Evolutionary conservation across 2,797 vertebrate genomes (phyloP).

Genomic region (Siniperca scherzeri): DNA sequence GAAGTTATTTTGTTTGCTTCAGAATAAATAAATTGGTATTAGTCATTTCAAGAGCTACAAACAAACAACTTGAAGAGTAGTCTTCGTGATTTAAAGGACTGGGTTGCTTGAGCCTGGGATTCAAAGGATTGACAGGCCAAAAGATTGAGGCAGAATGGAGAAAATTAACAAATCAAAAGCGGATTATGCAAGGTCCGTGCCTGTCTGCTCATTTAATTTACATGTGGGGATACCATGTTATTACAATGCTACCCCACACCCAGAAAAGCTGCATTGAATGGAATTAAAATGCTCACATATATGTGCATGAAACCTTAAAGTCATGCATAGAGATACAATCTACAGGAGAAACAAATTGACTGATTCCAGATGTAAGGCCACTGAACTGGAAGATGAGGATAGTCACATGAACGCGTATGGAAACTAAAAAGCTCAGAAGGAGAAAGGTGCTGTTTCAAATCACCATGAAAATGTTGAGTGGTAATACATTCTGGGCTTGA

Average conservation of each 20-base stretch:
- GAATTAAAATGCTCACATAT: neutral
- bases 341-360: constrained; percentile 21
- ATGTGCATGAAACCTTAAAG: constrained; percentile 15
- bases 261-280: constrained; percentile 1
- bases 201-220: constrained; percentile 15
- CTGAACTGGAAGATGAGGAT: constrained; percentile 21
- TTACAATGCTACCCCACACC: neutral
- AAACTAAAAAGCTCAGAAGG: neutral
- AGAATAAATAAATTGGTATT: constrained; percentile 25
- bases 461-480: neutral
- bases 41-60: constrained; percentile 27
- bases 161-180: constrained; percentile 49
- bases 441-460: constrained; percentile 13
- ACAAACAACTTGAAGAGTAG: constrained; percentile 12
- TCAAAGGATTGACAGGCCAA: constrained; percentile 24
- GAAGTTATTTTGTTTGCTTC: constrained; percentile 15
- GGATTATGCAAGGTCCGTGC: constrained; percentile 14
- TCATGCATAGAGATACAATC: neutral
- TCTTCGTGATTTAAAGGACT: constrained; percentile 8
- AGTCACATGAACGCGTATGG: neutral
- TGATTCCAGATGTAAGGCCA: constrained; percentile 1
- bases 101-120: constrained; percentile 16
- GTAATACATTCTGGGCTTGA: constrained; percentile 13
- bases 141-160: constrained; percentile 43
- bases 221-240: neutral